Evolutionary conservation across 2,888 invertebrate genomes (phyloP), one percentile per base, ranked within the genome.

Genomic region (Philhelius pedissequus): DNA sequence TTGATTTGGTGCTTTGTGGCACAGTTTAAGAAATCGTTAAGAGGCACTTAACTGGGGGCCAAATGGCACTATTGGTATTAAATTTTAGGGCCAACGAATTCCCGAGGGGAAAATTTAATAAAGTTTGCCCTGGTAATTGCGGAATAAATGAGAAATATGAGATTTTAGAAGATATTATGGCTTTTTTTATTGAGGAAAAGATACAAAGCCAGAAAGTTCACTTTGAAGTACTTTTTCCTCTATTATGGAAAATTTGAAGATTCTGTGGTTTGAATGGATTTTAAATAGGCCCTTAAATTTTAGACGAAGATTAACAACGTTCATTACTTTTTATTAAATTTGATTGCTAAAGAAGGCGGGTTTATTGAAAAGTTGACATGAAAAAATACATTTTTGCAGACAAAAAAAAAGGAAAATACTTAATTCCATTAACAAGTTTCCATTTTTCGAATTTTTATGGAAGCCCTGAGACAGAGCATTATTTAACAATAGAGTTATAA

Each of bases 1-100:
- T 77, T 64, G 64, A 71, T 70, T 77, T 70, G 62, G 62, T 70
- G 40, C 43, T 35, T 70, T 60, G 70, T 35, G 70, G 52, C 70
- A n/a, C n/a, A 70, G 35, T 77, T 77, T 77, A 77, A 62, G 62
- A 69, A 70, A 60, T 77, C 70, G 54, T 77, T 77, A 77, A 45
- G 43, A 62, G 22, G 18, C 43, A 71, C 48, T 71, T 20, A 30
- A 54, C 4, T 45, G 25, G 18, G 7, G 15, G 56, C 25, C 35
- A 35, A 40, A 30, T 43, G 15, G 52, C 8, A 30, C 9, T 15
- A 62, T 18, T 62, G 11, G 8, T 7, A 43, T 62, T 62, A 43
- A 43, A 43, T 62, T 62, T 62, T 15, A 27, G 27, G 22, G 38
- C n/a, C 38, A 64, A 62, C 40, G 18, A 38, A 52, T 27, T n/a